phyloP scores from a whole-genome alignment of 2,888 invertebrate species.

The Luperina testacea region DNA sequence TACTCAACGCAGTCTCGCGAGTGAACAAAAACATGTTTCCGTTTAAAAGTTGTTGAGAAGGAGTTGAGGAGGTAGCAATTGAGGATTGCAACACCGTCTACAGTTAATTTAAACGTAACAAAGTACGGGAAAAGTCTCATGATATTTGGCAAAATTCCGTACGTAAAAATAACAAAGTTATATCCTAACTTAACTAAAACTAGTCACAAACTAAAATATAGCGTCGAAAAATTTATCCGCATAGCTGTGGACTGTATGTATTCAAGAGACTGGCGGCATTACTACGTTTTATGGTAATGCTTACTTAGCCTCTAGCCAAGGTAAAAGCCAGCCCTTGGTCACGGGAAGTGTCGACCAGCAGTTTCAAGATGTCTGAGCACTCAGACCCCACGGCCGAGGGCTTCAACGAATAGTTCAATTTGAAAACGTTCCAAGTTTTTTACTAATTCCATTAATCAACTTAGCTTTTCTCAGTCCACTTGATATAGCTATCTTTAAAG shows the following conservation, averaged over 20 bases:
- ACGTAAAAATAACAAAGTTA: too few relatives aligned
- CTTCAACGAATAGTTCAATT: not conserved
- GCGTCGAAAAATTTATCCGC: not conserved
- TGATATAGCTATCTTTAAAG: too few relatives aligned
- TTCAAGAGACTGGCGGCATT: not conserved
- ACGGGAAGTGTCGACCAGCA: not conserved
- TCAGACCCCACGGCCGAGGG: not conserved
- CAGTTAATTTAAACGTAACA: not conserved
- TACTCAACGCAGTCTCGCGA: constrained; percentile 20
- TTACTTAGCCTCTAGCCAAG: not conserved
- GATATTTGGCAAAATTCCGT: not conserved
- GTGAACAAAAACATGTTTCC: constrained; percentile 12
- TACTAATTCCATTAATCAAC: constrained; percentile 15
- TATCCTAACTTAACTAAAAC: not conserved
- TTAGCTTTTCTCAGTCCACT: too few relatives aligned
- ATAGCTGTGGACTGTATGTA: not conserved
- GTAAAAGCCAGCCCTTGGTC: not conserved
- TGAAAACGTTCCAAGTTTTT: constrained; percentile 8
- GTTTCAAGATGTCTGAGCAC: not conserved
- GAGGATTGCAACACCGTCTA: constrained; percentile 7
- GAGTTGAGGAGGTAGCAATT: not conserved
- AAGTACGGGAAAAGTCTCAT: not conserved
- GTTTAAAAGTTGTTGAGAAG: constrained; percentile 24
- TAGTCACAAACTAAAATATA: not conserved
- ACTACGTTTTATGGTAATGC: not conserved